Evolutionary conservation across 2,888 invertebrate species (phyloP), one percentile per base, ranked within the genome.

Genomic region (Apeira syringaria): DNA sequence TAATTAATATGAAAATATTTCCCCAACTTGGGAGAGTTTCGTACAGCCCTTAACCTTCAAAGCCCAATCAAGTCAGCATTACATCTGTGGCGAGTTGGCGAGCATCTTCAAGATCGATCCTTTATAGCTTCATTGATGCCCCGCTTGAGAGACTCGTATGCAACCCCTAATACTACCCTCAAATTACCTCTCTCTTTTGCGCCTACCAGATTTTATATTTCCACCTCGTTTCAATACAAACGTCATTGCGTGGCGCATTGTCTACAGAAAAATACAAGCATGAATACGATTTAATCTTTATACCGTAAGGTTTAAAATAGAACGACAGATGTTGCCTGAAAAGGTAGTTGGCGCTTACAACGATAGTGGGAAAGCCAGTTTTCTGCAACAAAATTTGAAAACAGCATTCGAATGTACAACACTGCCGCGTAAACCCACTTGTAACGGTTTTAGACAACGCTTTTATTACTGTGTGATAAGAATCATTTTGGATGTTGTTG

Each of bases 161-260:
- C 85, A 45, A 84, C 82, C 87, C 86, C 74, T 71, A 64, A 68
- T 70, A 67, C 70, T 75, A 75, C 82, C 78, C 78, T 75, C 46
- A 56, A n/a, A 59, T 60, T 47, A 34, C 2, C 27, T 53, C 6
- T 78, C 85, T 68, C 80, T 59, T 53, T 83, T 69, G 37, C 63
- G 59, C 78, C 33, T 51, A 39, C 33, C 27, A 49, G 50, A 50
- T 46, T 46, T 39, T 41, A 45, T 67, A 24, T 66, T 63, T 47
- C 63, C 50, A 31, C 80, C 77, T 61, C 75, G 64, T 61, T 74
- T 67, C 58, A 53, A 35, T 79, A 70, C 77, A 85, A 88, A 87
- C 89, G 87, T 87, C 87, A 88, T 80, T 80, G 87, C 85, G 82
- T 82, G 79, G 86, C 86, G 87, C 88, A 85, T 85, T 86, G 88